Evolutionary conservation across 2,113 vertebrate species (phyloP).

Genomic region (Gobius niger): DNA sequence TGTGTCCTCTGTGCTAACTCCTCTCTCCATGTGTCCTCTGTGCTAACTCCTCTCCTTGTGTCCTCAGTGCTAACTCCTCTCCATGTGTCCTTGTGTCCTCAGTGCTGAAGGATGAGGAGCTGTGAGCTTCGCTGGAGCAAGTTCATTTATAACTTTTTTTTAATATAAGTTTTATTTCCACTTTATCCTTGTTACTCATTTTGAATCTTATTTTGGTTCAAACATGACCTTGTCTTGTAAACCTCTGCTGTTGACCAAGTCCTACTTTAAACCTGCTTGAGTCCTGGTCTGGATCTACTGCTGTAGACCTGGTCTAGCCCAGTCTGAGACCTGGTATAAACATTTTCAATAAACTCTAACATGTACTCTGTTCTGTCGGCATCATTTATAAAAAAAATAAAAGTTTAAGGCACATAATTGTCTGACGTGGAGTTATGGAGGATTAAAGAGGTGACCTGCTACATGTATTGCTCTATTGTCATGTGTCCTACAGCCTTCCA

Average conservation of each 20-base stretch:
- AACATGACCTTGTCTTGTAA: too few relatives aligned
- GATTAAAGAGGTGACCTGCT: too few relatives aligned
- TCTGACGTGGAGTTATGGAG: too few relatives aligned
- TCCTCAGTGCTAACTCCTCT: background rate
- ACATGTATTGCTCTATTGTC: too few relatives aligned
- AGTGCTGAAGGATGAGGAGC: conserved; percentile 65
- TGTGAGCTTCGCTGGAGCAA: conserved; percentile 43
- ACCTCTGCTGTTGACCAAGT: too few relatives aligned
- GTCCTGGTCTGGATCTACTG: background rate
- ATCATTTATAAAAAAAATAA: too few relatives aligned
- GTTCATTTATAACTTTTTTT: background rate
- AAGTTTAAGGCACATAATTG: too few relatives aligned
- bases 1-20: too few relatives aligned
- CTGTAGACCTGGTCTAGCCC: background rate
- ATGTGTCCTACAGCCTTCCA: too few relatives aligned
- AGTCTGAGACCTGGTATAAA: background rate
- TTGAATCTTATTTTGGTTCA: background rate
- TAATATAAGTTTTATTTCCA: background rate
- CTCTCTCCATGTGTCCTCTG: background rate
- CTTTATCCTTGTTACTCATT: background rate
- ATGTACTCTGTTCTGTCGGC: too few relatives aligned
- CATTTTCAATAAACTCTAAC: too few relatives aligned
- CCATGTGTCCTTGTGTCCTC: background rate
- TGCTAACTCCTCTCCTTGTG: background rate
- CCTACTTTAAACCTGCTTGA: too few relatives aligned